phyloP scores from a whole-genome alignment of 2,113 vertebrate genomes.

The Talpa occidentalis region DNA sequence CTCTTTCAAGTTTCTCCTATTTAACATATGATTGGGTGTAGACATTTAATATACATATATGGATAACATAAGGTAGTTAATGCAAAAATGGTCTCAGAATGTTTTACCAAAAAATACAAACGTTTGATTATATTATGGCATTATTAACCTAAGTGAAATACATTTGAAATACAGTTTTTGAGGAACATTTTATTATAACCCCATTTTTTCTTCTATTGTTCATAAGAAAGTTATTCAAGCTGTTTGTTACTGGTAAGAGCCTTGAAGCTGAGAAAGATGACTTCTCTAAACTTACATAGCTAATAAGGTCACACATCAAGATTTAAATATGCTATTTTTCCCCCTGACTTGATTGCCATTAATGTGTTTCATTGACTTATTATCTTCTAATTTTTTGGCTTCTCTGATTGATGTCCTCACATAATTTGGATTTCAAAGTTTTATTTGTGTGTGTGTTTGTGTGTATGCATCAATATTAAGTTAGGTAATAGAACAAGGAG shows the following conservation, averaged over 20 bases:
- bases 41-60: background rate
- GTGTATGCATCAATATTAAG: background rate
- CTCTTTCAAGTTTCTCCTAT: background rate
- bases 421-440: background rate
- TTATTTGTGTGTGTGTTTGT: too few relatives aligned
- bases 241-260: background rate
- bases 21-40: background rate
- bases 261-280: background rate
- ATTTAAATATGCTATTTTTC: background rate
- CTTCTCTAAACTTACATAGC: background rate
- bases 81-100: background rate
- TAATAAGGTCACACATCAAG: background rate
- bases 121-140: background rate
- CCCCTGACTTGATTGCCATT: background rate
- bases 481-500: slow-evolving; percentile 11
- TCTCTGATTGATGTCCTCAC: background rate
- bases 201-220: background rate
- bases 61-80: background rate
- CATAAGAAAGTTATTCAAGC: background rate
- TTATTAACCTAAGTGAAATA: background rate
- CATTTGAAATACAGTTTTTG: background rate
- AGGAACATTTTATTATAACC: background rate
- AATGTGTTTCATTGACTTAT: background rate
- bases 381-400: background rate
- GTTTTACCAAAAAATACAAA: background rate